phyloP scores from a whole-genome alignment of 2,113 vertebrate species.

The Xiphorhynchus elegans region DNA sequence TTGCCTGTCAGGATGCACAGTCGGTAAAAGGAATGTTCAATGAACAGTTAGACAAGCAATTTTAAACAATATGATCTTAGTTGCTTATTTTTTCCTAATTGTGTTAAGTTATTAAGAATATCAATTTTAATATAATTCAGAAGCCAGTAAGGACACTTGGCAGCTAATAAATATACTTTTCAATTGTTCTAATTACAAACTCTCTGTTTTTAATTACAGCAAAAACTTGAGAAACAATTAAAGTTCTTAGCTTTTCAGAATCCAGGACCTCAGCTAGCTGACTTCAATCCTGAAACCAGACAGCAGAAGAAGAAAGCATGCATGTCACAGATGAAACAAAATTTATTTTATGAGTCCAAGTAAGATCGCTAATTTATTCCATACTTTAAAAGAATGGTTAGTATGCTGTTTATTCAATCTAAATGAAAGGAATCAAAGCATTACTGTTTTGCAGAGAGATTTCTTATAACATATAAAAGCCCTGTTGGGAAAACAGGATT shows the following conservation, averaged over 20 bases:
- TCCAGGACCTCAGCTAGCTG: conserved; percentile 79
- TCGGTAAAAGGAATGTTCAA: neutral
- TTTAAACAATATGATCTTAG: neutral
- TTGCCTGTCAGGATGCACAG: neutral
- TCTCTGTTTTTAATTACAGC: conserved; percentile 60
- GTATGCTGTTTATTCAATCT: neutral
- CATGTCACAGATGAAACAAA: conserved; percentile 75
- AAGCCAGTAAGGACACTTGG: neutral
- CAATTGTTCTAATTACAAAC: neutral
- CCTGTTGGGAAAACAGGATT: neutral
- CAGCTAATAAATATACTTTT: neutral
- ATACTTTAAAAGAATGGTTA: neutral
- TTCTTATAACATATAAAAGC: neutral
- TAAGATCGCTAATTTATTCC: conserved; percentile 62
- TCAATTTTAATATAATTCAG: neutral
- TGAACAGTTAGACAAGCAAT: neutral
- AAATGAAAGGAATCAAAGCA: neutral
- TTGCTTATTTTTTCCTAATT: neutral
- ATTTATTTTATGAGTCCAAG: conserved; percentile 65
- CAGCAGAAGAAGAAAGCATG: conserved; percentile 74
- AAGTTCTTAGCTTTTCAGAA: conserved; percentile 80
- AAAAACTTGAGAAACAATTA: conserved; percentile 77
- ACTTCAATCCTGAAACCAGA: conserved; percentile 81
- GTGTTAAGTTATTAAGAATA: neutral
- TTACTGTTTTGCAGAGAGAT: neutral